Percentiles rank a stretch among this genome's conserved stretches.
These are phyloP conservation scores for Bombylius discolor DNA, from an alignment of 2,888 invertebrate genomes.

Conservation along the genomic window DNA sequence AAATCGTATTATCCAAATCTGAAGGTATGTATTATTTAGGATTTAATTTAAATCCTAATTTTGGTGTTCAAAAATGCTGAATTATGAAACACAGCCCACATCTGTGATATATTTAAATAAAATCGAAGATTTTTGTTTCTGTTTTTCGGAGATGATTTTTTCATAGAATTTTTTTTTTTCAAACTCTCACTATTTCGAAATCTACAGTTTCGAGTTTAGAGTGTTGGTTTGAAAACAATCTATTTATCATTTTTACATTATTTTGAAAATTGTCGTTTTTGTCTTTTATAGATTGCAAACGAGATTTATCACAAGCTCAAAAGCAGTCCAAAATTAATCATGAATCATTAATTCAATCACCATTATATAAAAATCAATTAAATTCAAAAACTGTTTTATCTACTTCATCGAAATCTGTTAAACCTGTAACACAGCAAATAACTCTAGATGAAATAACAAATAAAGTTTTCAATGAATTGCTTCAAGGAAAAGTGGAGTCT, in stretches of 20 bases:
- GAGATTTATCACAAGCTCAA: constrained; percentile 7
- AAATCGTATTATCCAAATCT: constrained; percentile 34
- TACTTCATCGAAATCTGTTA: constrained; percentile 4
- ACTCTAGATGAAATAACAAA: constrained; percentile 60
- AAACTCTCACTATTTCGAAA: too few relatives aligned
- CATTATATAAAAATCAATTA: constrained; percentile 6
- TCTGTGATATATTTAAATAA: too few relatives aligned
- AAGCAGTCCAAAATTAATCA: background rate
- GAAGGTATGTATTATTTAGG: constrained; percentile 2
- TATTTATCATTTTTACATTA: too few relatives aligned
- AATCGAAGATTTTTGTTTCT: too few relatives aligned
- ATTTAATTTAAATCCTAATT: too few relatives aligned
- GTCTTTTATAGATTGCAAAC: constrained; percentile 2
- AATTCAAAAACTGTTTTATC: constrained; percentile 5
- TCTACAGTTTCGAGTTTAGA: too few relatives aligned
- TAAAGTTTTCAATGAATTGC: constrained; percentile 59
- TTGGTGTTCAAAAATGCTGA: too few relatives aligned
- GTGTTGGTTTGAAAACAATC: too few relatives aligned
- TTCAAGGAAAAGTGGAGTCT: constrained; percentile 49
- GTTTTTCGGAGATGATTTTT: too few relatives aligned
- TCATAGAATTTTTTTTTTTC: too few relatives aligned
- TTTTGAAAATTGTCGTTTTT: too few relatives aligned
- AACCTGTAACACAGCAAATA: constrained; percentile 20
- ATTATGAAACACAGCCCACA: too few relatives aligned
- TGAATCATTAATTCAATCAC: background rate